A percentile compares a stretch with the other conserved stretches of the same genome.
Evolutionary conservation across 2,888 invertebrate species (phyloP).

Genomic region (Oligia strigilis): DNA sequence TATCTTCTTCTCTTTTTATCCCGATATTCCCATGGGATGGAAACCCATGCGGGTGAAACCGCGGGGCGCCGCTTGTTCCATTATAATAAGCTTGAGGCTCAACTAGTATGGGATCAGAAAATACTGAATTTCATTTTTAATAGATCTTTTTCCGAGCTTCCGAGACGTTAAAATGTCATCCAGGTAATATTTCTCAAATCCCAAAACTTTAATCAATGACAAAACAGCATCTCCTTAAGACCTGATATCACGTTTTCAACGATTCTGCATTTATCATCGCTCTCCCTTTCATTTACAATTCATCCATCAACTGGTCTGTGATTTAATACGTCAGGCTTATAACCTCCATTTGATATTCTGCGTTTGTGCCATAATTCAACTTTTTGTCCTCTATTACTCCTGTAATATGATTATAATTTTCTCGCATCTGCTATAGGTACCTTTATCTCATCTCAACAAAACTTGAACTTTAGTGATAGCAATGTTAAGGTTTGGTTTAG

Average conservation of each 20-base stretch:
- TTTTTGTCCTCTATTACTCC: constrained; percentile 84
- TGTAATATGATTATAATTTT: constrained; percentile 86
- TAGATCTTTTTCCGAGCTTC: not conserved
- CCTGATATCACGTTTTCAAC: constrained; percentile 28
- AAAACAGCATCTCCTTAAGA: constrained; percentile 15
- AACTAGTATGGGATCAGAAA: not conserved
- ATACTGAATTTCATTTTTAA: not conserved
- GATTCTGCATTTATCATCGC: constrained; percentile 55
- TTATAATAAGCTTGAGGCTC: not conserved
- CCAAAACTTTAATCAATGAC: constrained; percentile 11
- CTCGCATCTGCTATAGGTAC: constrained; percentile 71
- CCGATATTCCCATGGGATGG: too few species aligned
- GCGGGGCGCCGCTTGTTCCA: not conserved
- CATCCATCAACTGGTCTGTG: constrained; percentile 75
- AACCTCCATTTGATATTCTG: constrained; percentile 80
- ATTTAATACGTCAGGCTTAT: constrained; percentile 74
- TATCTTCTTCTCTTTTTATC: too few species aligned
- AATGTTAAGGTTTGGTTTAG: constrained; percentile 73
- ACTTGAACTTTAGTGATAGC: constrained; percentile 65
- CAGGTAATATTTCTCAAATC: not conserved
- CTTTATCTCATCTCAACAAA: constrained; percentile 52
- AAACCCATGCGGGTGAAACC: too few species aligned
- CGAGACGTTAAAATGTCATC: constrained; percentile 5
- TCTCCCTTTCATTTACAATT: constrained; percentile 74
- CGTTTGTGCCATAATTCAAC: constrained; percentile 80